Conservation (phyloP, 1,140 invertebrate genomes). For the Drosophila nigrodunni region DNA sequence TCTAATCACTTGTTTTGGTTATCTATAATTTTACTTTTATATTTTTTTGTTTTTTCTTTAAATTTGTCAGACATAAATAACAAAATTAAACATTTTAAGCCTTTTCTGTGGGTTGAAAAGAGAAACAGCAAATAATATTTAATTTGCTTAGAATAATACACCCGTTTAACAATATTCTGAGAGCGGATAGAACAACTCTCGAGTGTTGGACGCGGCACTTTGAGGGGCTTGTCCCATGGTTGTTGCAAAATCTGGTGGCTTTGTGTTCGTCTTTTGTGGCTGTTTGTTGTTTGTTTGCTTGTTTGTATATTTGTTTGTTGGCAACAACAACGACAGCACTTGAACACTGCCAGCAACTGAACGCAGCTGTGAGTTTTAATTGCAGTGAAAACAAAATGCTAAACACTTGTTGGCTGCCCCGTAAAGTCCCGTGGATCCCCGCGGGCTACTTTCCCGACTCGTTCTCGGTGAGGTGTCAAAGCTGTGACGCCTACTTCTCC, state of each 20-base stretch:
- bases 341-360: slow-evolving; percentile 42
- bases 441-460: slow-evolving; percentile 25
- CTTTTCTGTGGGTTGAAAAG: neutral
- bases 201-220: slow-evolving; percentile 57
- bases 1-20: too few species aligned
- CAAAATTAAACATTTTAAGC: neutral
- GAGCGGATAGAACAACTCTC: slow-evolving; percentile 24
- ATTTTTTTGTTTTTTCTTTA: neutral
- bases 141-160: slow-evolving; percentile 8
- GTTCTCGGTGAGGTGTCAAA: slow-evolving; percentile 33
- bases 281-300: slow-evolving; percentile 57
- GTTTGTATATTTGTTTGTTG: slow-evolving; percentile 34
- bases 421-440: slow-evolving; percentile 23
- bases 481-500: slow-evolving; percentile 5
- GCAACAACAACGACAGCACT: slow-evolving; percentile 33
- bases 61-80: neutral
- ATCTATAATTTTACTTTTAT: too few species aligned
- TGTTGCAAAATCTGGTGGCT: slow-evolving; percentile 40
- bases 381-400: slow-evolving; percentile 80
- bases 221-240: slow-evolving; percentile 18
- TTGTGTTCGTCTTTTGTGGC: slow-evolving; percentile 71
- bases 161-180: neutral
- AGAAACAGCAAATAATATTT: neutral
- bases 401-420: slow-evolving; percentile 75
- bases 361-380: slow-evolving; percentile 66